Conservation (phyloP, 2,797 vertebrate genomes). For the Xerus rutilus region DNA sequence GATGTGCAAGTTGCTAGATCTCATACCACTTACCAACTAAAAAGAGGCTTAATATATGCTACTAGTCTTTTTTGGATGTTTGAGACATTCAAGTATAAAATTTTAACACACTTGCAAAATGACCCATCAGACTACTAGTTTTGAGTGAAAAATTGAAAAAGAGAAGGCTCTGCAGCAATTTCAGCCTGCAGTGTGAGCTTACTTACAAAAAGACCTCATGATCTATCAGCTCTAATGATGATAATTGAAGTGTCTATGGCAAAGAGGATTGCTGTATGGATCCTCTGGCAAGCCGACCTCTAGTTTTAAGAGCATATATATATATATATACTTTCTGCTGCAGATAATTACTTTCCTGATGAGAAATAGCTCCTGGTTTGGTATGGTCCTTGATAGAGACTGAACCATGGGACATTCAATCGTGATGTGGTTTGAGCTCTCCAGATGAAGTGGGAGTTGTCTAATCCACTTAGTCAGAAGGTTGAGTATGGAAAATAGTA, state of each 20-base stretch:
- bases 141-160: background rate
- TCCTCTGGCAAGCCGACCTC: background rate
- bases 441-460: background rate
- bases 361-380: background rate
- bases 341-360: background rate
- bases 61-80: background rate
- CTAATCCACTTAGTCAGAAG: background rate
- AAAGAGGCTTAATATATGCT: background rate
- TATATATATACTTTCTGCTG: background rate
- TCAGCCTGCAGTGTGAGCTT: background rate
- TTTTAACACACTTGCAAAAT: background rate
- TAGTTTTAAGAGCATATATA: background rate
- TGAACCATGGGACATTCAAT: background rate
- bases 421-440: background rate
- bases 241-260: background rate
- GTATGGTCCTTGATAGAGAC: background rate
- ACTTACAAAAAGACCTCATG: background rate
- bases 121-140: background rate
- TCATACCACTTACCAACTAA: background rate
- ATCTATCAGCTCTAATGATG: background rate
- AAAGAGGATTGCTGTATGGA: background rate
- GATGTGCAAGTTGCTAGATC: background rate
- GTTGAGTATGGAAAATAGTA: background rate
- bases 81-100: background rate
- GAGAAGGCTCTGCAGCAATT: background rate